Evolutionary conservation across 2,888 invertebrate species (phyloP), one percentile per base, ranked within the genome.

Genomic region (Campoplex capitator): DNA sequence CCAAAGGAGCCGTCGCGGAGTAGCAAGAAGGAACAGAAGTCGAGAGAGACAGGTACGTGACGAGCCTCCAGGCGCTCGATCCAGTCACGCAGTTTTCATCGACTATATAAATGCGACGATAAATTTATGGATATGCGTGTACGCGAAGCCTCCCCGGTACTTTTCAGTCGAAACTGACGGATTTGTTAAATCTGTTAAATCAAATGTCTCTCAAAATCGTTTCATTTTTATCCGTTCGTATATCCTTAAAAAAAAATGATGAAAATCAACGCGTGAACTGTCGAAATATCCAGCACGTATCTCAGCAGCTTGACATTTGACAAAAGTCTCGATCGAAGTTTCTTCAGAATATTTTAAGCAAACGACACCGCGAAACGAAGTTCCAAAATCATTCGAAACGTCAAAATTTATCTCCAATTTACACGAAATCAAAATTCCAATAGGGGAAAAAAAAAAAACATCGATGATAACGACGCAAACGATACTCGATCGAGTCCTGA

Each of bases 31-130:
- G 77, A 67, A 38, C 67, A 56, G 54, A 51, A 38, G 38, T 54
- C 13, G 81, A 51, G 73, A 76, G 38, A 76, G 23, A 70, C 70
- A 75, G 62, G 75, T 78, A 83, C 78, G 85, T 75, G 83, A 70
- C 74, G 79, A 45, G 80, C 84, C 85, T 81, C 51, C 68, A 68
- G 82, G 85, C 77, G 77, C 23, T 70, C 83, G 68, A 18, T 38
- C 42, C 54, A n/a, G 71, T 82, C 68, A 51, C 54, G 76, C 76
- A 42, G 45, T 75, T 75, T 68, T 67, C 82, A 75, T 75, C 56
- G 35, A 56, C 75, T 74, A 45, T 74, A 42, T 16, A 56, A 67
- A 23, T 23, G 23, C 23, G 0, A 23, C 23, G 82, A 71, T 74
- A 54, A 51, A 48, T 74, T 65, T 42, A 45, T 38, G 45, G 42